These are phyloP conservation scores for Pseudopleuronectes americanus DNA, from an alignment of 2,797 vertebrate species.

Conservation along the genomic window DNA sequence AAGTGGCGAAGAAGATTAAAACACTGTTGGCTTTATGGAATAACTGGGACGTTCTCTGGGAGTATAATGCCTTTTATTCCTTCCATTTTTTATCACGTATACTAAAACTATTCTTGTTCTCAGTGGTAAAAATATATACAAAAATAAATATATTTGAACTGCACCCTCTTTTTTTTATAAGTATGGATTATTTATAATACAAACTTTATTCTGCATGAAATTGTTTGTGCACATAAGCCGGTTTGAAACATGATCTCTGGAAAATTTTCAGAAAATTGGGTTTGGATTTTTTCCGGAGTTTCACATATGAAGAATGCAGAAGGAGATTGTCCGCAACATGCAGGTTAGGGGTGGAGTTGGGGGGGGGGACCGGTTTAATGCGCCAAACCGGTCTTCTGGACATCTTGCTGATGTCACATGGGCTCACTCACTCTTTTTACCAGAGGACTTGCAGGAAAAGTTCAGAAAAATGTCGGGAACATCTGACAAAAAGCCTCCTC, in stretches of 20 bases:
- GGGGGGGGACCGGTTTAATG: too few species aligned
- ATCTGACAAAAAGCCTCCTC: too few species aligned
- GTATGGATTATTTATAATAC: conserved; percentile 7
- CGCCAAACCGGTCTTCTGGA: too few species aligned
- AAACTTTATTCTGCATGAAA: background rate
- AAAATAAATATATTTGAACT: background rate
- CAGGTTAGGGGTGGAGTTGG: too few species aligned
- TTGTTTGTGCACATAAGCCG: background rate
- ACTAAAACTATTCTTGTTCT: background rate
- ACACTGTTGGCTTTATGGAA: conserved; percentile 80
- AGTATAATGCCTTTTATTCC: conserved; percentile 35
- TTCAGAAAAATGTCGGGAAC: too few species aligned
- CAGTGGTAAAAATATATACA: conserved; percentile 19
- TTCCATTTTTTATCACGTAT: conserved; percentile 1
- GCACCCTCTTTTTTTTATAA: conserved; percentile 14
- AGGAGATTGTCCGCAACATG: too few species aligned
- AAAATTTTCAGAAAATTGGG: too few species aligned
- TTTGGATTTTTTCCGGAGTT: too few species aligned
- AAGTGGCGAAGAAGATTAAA: conserved; percentile 94
- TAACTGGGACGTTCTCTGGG: conserved; percentile 62
- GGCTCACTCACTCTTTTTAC: too few species aligned
- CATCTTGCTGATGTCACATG: too few species aligned
- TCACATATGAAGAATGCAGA: too few species aligned
- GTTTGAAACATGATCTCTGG: background rate
- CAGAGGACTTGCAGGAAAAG: too few species aligned